Evolutionary conservation across 2,888 invertebrate species (phyloP), one percentile per base, ranked within the genome.

Genomic region (Melanargia galathea): DNA sequence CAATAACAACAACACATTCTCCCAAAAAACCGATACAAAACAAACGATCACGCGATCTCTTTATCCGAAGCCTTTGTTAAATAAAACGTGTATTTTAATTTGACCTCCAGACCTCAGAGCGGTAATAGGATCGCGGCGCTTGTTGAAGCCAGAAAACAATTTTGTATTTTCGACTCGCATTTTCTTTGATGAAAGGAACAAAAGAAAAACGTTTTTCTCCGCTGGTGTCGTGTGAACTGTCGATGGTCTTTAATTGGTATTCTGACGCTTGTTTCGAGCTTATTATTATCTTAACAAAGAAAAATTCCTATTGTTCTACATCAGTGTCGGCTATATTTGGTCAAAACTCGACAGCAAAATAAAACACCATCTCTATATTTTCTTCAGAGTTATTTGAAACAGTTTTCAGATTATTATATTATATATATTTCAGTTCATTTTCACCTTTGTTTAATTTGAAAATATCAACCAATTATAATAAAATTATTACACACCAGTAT

Each of bases 121-220:
- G 11, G 52, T 52, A 52, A 52, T 52, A 52, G 13, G 52, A 52
- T 51, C 30, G 51, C 33, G 35, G 13, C 30, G 18, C 20, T 22
- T 13, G 20, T 2, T 13, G 13, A 33, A 52, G 18, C 33, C 35
- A 35, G 35, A 51, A 35, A 52, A 52, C 52, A 52, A 20, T 52
- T 52, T 40, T n/a, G 40, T 55, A 55, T 55, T 43, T 43, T 43
- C 40, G 10, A 43, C 16, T 24, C 26, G 11, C n/a, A 43, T 55
- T 55, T 55, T 52, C 52, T 55, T 55, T 18, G 40, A 11, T 20
- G 20, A 52, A 30, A 33, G 33, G 51, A 51, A 51, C 51, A 51
- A 51, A 51, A 51, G 51, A 20, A 52, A 35, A 20, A 52, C 35
- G 5, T 33, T 52, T 35, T 35, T 52, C 52, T 52, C 30, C n/a